Evolutionary conservation across 2,888 invertebrate genomes (phyloP), one percentile per base, ranked within the genome.

Genomic region (Diloba caeruleocephala): DNA sequence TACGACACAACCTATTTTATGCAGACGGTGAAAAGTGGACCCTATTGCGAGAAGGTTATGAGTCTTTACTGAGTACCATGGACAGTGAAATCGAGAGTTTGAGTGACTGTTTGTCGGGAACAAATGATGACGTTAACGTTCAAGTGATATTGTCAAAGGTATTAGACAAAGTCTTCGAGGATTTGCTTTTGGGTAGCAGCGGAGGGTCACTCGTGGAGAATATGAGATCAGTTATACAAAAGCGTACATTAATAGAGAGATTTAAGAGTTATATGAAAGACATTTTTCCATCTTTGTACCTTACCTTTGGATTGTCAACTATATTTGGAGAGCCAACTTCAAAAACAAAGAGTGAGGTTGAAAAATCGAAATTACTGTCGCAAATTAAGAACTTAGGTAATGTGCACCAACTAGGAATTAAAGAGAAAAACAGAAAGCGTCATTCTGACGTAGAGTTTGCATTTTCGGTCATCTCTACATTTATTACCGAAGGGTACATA

Each of bases 1-100:
- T 93, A 87, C 88, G 88, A 88, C 89, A 92, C 90, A 93, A 93
- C 90, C 88, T 92, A 83, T 93, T 92, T 83, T 92, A 92, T 71
- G 84, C 89, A 12, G 90, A 92, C 70, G 91, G 88, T 26, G 92
- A 92, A 84, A 92, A 92, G 57, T 92, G 93, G 90, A 90, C 89
- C 67, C 69, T 91, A 75, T 63, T 92, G 62, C 83, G 89, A 1
- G 78, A 81, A 15, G 83, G 85, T 42, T 82, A 92, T 58, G 91
- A 90, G 28, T 81, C 89, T 53, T 69, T 92, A 64, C 82, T 91
- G 80, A 87, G 76, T 38, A 85, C 76, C 71, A 78, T 88, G 61
- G 66, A 81, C 32, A 69, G 73, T 56, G 80, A 84, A 66, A 79
- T 85, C 70, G 84, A 87, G 81, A 86, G 84, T 83, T 87, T 89